Base-by-base conservation (phyloP, 2,113 vertebrate species). In the Malurus cyaneus region DNA sequence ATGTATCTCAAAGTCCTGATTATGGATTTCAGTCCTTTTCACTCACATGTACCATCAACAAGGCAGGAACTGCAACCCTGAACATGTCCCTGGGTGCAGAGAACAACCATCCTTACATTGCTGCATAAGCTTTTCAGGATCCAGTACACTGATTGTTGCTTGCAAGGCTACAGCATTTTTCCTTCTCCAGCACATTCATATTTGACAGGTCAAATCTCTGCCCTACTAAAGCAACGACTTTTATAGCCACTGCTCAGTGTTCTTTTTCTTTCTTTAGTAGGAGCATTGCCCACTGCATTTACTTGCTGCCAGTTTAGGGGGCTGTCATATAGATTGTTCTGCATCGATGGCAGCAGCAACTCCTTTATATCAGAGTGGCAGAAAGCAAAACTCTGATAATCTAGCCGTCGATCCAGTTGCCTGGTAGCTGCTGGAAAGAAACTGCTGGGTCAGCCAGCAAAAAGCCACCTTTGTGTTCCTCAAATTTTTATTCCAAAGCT, bases 291-390 rank as follows among this genome's bases (percentile, higher is more conserved):
- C 52, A 8, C 47, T 91, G 70, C 86, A 44, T 77, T 88, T 70
- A 49, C 66, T 79, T 82, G 62, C 81, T 94, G 74, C 71, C 74
- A 78, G 66, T 91, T 91, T 82, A 95, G 60, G 57, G 50, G 81
- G 34, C 85, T 93, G 93, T 95, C 96, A 89, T 9, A 44, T 83
- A 87, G 93, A 93, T 94, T 69, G 89, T 97, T 97, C 93, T 96
- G 89, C 92, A 82, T 85, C 34, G 0, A 56, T 70, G 71, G 88
- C 71, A 93, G 11, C 74, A 77, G 91, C 62, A 88, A 56, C 47
- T 85, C 17, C 50, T 88, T 91, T 86, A 15, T 85, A 87, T 83
- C 31, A 14, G 81, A 91, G 60, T 80, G 93, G 79, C 95, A 93
- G 67, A 89, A 47, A 94, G 89, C 71, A 92, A 87, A 94, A 88